Evolutionary conservation across 2,113 vertebrate genomes (phyloP).

Genomic region (Capreolus pygargus): DNA sequence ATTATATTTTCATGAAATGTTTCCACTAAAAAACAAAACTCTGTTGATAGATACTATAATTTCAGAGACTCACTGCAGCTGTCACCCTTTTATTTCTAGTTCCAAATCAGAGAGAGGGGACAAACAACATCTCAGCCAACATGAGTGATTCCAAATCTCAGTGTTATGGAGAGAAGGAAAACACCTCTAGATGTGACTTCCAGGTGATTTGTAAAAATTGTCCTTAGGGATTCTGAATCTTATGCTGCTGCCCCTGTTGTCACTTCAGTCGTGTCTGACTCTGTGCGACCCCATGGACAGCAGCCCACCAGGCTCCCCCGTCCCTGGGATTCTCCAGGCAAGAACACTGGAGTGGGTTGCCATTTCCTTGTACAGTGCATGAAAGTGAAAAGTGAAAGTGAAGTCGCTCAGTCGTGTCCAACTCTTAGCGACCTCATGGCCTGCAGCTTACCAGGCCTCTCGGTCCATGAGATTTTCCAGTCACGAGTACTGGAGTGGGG

Average conservation of each 20-base stretch:
- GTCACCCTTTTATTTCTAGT: slow-evolving; percentile 55
- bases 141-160: slow-evolving; percentile 66
- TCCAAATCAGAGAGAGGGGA: slow-evolving; percentile 48
- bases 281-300: too few species aligned
- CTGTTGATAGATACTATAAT: slow-evolving; percentile 69
- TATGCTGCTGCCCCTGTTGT: not conserved
- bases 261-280: too few species aligned
- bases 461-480: too few species aligned
- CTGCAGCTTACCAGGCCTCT: too few species aligned
- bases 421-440: too few species aligned
- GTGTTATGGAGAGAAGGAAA: slow-evolving; percentile 51
- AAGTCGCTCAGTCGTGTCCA: too few species aligned
- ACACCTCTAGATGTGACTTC: slow-evolving; percentile 59
- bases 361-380: too few species aligned
- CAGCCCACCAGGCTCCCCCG: too few species aligned
- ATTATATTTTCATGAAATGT: slow-evolving; percentile 79
- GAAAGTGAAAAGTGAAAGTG: too few species aligned
- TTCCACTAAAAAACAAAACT: slow-evolving; percentile 66
- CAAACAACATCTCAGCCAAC: slow-evolving; percentile 69
- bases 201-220: slow-evolving; percentile 51
- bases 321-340: too few species aligned
- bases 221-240: slow-evolving; percentile 30
- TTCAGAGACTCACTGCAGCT: slow-evolving; percentile 38
- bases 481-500: too few species aligned
- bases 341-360: too few species aligned